phyloP scores from a whole-genome alignment of 1,140 invertebrate species.

The Leptestheria dahalacensis region DNA sequence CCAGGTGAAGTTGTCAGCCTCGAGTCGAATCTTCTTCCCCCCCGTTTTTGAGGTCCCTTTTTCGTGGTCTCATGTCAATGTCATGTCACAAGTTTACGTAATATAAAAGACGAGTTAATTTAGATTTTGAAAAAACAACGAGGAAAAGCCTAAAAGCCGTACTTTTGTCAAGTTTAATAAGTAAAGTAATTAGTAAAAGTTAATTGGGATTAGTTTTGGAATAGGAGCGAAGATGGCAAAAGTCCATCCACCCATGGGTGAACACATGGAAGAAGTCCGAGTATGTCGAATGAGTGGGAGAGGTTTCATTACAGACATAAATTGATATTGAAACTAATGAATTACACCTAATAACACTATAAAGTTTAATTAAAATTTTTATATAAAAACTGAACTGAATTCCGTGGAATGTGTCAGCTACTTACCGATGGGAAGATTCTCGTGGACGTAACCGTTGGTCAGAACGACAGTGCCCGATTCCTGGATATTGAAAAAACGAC shows the following conservation, averaged over 20 bases:
- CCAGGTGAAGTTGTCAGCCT: no score
- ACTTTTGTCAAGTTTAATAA: not conserved
- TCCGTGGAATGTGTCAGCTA: constrained; percentile 20
- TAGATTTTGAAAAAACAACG: not conserved
- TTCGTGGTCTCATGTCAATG: not conserved
- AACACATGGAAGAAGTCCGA: no score
- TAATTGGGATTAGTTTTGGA: not conserved
- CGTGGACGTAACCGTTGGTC: constrained; percentile 48
- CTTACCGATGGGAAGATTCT: constrained; percentile 43
- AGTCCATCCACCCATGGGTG: no score
- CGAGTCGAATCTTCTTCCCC: no score
- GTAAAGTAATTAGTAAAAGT: not conserved
- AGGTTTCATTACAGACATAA: no score
- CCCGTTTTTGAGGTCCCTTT: no score
- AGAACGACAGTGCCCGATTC: constrained; percentile 60
- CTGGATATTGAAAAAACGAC: constrained; percentile 37
- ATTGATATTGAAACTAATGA: no score
- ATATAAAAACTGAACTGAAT: not conserved
- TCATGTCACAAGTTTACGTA: not conserved
- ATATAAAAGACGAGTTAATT: no score
- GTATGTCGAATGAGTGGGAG: no score
- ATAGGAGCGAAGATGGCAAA: no score
- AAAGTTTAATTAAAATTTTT: not conserved
- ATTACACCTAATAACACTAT: no score
- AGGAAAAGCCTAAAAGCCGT: not conserved